Evolutionary conservation across 2,888 invertebrate species (phyloP).

Genomic region (Harpalus rufipes): DNA sequence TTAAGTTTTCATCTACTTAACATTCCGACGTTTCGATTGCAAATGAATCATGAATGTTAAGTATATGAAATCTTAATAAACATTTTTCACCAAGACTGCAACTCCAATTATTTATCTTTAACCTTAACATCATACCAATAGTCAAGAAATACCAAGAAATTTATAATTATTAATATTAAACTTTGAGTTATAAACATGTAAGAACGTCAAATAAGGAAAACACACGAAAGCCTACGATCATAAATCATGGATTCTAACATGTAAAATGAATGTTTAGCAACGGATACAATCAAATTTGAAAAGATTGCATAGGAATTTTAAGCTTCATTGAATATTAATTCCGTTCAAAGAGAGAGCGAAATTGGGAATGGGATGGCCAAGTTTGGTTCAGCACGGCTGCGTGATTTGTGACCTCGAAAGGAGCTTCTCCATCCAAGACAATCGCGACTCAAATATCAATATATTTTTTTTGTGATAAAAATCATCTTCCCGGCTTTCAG

Average conservation of each 20-base stretch:
- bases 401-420: neutral
- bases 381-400: neutral
- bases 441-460: neutral
- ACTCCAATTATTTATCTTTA: too few relatives aligned
- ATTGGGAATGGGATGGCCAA: too few relatives aligned
- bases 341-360: neutral
- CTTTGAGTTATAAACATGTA: too few relatives aligned
- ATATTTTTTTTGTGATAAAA: conserved; percentile 7
- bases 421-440: neutral
- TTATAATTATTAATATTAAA: too few relatives aligned
- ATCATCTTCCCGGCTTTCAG: neutral
- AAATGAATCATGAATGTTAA: too few relatives aligned
- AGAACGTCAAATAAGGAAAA: too few relatives aligned
- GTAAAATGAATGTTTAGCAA: neutral
- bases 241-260: neutral
- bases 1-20: too few relatives aligned
- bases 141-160: too few relatives aligned
- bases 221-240: neutral
- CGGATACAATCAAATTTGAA: conserved; percentile 2
- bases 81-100: too few relatives aligned
- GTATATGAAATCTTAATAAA: too few relatives aligned
- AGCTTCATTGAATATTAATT: conserved; percentile 6
- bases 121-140: too few relatives aligned
- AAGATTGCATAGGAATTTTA: neutral
- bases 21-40: too few relatives aligned